phyloP scores from a whole-genome alignment of 2,113 vertebrate species.

The Pygoscelis antarcticus region DNA sequence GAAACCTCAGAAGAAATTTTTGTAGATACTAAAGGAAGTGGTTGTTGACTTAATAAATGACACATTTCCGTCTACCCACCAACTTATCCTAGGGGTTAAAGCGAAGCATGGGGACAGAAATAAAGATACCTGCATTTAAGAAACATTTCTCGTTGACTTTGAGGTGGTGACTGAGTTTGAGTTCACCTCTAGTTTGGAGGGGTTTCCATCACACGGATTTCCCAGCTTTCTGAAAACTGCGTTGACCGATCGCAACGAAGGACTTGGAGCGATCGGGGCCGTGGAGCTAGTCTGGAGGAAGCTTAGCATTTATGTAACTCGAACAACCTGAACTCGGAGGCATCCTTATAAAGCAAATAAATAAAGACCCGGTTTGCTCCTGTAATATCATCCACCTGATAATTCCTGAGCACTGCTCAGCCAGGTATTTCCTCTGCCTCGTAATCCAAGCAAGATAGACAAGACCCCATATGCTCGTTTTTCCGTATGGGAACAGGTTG shows the following conservation, averaged over 20 bases:
- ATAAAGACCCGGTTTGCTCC: neutral
- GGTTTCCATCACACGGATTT: neutral
- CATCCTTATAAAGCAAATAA: neutral
- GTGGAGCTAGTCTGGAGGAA: neutral
- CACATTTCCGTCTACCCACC: neutral
- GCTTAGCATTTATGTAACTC: constrained; percentile 8
- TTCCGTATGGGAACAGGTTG: neutral
- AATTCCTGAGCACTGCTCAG: constrained; percentile 41
- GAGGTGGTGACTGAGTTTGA: neutral
- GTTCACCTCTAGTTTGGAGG: neutral
- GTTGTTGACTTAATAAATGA: neutral
- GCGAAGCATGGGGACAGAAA: neutral
- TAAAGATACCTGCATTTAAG: neutral
- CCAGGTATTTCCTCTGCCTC: constrained; percentile 46
- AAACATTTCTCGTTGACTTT: neutral
- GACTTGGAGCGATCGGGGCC: neutral
- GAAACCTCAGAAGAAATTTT: neutral
- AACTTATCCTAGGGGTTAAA: neutral
- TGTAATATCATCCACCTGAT: constrained; percentile 32
- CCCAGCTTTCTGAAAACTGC: neutral
- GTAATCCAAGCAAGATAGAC: constrained; percentile 1
- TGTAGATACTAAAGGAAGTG: neutral
- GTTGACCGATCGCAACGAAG: neutral
- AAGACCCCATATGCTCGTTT: neutral
- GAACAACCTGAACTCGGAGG: neutral